phyloP scores from a whole-genome alignment of 2,797 vertebrate genomes.

The Brachyrhaphis roseni region DNA sequence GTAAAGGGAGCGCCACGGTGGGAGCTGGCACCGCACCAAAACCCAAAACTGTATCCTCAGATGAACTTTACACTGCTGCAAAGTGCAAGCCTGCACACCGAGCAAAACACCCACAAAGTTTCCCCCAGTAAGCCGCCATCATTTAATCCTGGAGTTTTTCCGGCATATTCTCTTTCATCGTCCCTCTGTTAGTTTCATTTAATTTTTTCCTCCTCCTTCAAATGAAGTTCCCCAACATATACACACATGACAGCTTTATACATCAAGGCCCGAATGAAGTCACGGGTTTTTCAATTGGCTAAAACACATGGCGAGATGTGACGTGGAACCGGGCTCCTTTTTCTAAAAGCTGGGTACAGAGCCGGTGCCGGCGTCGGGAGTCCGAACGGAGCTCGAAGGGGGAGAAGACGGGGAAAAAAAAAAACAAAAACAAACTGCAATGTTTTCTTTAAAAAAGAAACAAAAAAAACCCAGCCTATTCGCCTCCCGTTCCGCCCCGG shows the following conservation, averaged over 20 bases:
- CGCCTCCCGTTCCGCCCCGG: slow-evolving; percentile 2
- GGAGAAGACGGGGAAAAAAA: slow-evolving; percentile 4
- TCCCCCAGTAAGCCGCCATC: neutral
- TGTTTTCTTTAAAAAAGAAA: slow-evolving; percentile 13
- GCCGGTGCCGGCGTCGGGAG: slow-evolving; percentile 77
- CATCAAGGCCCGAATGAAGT: slow-evolving; percentile 52
- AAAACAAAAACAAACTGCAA: slow-evolving; percentile 12
- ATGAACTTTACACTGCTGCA: slow-evolving; percentile 62
- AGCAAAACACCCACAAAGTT: slow-evolving; percentile 27
- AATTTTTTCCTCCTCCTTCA: slow-evolving; percentile 3
- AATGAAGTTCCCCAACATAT: slow-evolving; percentile 20
- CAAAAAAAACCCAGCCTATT: no score
- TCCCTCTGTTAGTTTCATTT: neutral
- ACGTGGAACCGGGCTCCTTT: slow-evolving; percentile 85
- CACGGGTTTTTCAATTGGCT: slow-evolving; percentile 84
- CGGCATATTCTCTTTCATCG: slow-evolving; percentile 2
- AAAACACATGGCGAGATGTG: slow-evolving; percentile 92
- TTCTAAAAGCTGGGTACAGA: slow-evolving; percentile 73
- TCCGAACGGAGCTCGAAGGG: slow-evolving; percentile 63
- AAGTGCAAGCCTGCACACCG: slow-evolving; percentile 28
- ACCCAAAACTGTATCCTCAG: slow-evolving; percentile 63
- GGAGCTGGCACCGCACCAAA: slow-evolving; percentile 50
- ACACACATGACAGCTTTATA: slow-evolving; percentile 47
- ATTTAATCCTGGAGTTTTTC: neutral
- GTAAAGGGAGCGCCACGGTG: slow-evolving; percentile 32